phyloP scores from a whole-genome alignment of 2,797 vertebrate genomes.

The Balearica regulorum region DNA sequence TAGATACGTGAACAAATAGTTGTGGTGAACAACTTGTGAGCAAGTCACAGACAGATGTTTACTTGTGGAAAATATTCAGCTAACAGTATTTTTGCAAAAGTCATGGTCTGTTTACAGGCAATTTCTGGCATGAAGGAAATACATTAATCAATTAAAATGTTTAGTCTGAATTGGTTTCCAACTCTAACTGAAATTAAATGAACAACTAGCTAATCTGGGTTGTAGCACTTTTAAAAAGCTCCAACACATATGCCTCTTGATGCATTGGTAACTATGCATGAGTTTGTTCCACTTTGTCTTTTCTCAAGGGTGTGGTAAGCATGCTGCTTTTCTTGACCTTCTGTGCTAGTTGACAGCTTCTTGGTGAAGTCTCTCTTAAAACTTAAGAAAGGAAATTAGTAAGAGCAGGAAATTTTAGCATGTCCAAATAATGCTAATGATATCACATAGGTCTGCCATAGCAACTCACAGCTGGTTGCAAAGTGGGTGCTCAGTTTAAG shows the following conservation, averaged over 20 bases:
- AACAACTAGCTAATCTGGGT: neutral
- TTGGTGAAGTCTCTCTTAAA: neutral
- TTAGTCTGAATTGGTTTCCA: slow-evolving; percentile 23
- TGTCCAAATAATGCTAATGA: neutral
- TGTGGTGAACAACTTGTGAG: neutral
- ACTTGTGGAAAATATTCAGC: neutral
- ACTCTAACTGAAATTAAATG: neutral
- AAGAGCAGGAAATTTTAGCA: neutral
- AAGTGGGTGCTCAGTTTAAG: neutral
- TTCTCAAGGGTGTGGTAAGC: neutral
- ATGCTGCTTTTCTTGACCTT: neutral
- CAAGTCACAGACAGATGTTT: slow-evolving; percentile 11
- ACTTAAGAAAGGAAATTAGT: neutral
- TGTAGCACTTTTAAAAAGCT: neutral
- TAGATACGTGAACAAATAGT: neutral
- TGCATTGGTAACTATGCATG: neutral
- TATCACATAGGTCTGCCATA: neutral
- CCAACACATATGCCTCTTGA: neutral
- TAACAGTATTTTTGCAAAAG: slow-evolving; percentile 16
- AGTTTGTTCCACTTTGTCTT: neutral
- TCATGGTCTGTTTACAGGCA: neutral
- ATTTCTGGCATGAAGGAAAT: neutral
- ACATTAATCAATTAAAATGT: slow-evolving; percentile 16
- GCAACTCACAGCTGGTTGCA: neutral
- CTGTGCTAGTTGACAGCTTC: neutral